Conservation (phyloP, 2,113 vertebrate species). For the Penelope pileata region DNA sequence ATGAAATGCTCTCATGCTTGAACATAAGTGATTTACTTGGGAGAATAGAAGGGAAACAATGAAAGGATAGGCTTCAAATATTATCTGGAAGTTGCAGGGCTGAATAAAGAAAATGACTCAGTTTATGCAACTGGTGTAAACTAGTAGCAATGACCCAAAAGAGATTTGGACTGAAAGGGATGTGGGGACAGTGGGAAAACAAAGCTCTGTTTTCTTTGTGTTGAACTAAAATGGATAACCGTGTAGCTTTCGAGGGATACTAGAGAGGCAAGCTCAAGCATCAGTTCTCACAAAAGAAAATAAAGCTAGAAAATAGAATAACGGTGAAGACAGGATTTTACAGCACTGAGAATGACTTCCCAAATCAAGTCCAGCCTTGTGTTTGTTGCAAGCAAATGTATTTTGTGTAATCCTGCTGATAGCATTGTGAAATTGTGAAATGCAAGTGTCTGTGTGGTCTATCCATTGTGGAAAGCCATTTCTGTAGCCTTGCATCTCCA, state of each 20-base stretch:
- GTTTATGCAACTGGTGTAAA: neutral
- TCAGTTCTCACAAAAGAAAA: neutral
- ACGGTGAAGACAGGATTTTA: neutral
- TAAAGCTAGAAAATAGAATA: neutral
- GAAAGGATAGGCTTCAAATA: neutral
- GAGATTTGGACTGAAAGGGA: neutral
- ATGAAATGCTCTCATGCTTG: neutral
- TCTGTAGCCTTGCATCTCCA: neutral
- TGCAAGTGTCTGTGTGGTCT: neutral
- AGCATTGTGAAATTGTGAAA: neutral
- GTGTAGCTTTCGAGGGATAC: neutral
- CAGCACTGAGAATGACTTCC: neutral
- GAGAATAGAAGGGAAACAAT: neutral
- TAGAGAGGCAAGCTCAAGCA: neutral
- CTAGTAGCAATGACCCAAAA: neutral
- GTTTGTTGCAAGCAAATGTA: neutral
- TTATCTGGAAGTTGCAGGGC: neutral
- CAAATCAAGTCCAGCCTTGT: neutral
- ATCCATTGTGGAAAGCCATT: neutral
- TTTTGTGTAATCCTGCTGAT: neutral
- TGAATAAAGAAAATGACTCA: neutral
- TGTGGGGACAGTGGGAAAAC: neutral
- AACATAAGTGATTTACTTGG: neutral
- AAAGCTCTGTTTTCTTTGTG: neutral
- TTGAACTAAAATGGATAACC: neutral